Base-by-base conservation (phyloP, 2,797 vertebrate species). In the Odontamblyopus rebecca region DNA sequence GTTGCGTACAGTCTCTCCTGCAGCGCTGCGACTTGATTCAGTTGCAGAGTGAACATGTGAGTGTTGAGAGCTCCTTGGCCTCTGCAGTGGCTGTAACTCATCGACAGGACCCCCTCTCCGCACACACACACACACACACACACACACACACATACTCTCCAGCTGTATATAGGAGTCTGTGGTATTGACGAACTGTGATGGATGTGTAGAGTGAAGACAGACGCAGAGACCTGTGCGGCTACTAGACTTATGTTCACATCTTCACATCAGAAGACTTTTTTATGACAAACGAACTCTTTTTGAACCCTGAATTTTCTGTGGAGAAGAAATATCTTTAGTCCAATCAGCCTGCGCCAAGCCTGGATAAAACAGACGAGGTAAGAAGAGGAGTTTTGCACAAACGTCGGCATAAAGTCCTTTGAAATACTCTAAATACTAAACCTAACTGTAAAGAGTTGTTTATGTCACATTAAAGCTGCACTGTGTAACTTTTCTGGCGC, bases 1-100 rank as follows among this genome's bases (percentile, higher is more conserved):
- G 18, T 53, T 53, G 51, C 51, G 5, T 53, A 5, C 5, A 53
- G 51, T 18, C 51, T 57, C 54, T 26, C 53, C 54, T 5, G 9
- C 54, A 13, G 54, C 26, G 9, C 54, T 26, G 23, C 2, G 23
- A n/a, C 23, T 57, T 13, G 54, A 57, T 26, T 26, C 54, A 26
- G 54, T 57, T 57, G 54, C n/a, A 56, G n/a, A 56, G 23, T 13
- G 23, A 26, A 26, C 54, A 57, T 26, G 23, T 57, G 53, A 54
- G 53, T 23, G 53, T 54, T 54, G 54, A 57, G 54, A 26, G 54
- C 9, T 8, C 19, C 53, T 15, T 7, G 27, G 59, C 27, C 59
- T 60, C 59, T 60, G 59, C 59, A 30, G 59, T 18, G 59, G 13
- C 59, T 30, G 57, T 60, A 60, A 60, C 57, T 60, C 27, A 60